A percentile compares a stretch with the other conserved stretches of the same genome.
Evolutionary conservation across 2,888 invertebrate genomes (phyloP).

Genomic region (Saturnia japonica): DNA sequence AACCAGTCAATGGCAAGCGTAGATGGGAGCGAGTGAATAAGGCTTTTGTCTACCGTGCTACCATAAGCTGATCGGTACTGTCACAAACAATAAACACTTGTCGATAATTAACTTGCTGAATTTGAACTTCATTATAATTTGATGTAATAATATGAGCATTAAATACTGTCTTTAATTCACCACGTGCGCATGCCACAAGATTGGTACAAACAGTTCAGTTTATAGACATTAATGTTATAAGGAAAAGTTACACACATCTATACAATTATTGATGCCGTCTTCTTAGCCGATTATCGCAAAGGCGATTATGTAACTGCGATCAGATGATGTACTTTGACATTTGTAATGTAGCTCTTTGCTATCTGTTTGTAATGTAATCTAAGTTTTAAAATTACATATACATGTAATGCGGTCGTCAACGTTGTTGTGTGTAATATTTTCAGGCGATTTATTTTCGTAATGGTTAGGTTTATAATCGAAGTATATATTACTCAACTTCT

Average conservation of each 20-base stretch:
- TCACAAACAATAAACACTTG: slow-evolving; percentile 29
- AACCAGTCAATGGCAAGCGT: slow-evolving; percentile 27
- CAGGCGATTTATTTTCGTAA: too few relatives aligned
- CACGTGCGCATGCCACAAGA: neutral
- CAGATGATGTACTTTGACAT: too few relatives aligned
- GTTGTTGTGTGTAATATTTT: too few relatives aligned
- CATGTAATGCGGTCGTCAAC: too few relatives aligned
- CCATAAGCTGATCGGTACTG: slow-evolving; percentile 29
- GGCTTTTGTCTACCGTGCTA: slow-evolving; percentile 29
- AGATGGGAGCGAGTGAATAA: slow-evolving; percentile 37
- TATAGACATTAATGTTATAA: neutral
- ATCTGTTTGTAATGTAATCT: too few relatives aligned
- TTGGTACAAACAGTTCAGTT: neutral
- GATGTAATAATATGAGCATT: neutral
- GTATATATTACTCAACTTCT: too few relatives aligned
- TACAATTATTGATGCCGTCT: too few relatives aligned
- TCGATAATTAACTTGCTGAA: slow-evolving; percentile 34
- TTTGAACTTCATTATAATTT: slow-evolving; percentile 22
- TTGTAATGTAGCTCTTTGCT: too few relatives aligned
- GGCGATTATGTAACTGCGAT: too few relatives aligned
- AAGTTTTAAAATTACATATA: too few relatives aligned
- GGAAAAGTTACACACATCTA: neutral
- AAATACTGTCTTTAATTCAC: neutral
- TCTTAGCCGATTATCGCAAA: too few relatives aligned
- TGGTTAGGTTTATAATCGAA: too few relatives aligned